These are phyloP conservation scores for Nycteola revayana DNA, from an alignment of 2,888 invertebrate genomes.

Conservation along the genomic window DNA sequence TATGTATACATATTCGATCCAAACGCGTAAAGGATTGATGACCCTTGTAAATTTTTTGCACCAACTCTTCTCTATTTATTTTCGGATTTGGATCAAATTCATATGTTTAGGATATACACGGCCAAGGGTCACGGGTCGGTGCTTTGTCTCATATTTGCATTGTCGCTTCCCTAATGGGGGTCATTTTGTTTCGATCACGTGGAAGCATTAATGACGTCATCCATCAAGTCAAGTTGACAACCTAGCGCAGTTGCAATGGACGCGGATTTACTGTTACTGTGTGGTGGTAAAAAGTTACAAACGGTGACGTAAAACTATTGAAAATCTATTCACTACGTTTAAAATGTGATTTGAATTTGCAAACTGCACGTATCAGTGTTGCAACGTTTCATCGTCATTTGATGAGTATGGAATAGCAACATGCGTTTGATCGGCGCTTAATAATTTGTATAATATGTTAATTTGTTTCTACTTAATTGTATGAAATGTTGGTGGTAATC, in stretches of 20 bases:
- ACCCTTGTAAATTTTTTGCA: constrained; percentile 50
- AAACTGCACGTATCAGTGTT: too few species aligned
- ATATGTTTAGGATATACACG: constrained; percentile 22
- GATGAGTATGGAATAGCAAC: too few species aligned
- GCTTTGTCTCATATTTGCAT: constrained; percentile 33
- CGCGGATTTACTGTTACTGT: constrained; percentile 38
- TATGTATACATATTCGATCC: constrained; percentile 67
- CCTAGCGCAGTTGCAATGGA: constrained; percentile 56
- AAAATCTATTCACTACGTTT: too few species aligned
- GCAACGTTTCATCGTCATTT: too few species aligned
- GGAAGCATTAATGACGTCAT: constrained; percentile 65
- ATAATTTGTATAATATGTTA: too few species aligned
- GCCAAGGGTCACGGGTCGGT: constrained; percentile 6
- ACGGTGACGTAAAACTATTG: too few species aligned
- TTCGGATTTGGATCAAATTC: constrained; percentile 31
- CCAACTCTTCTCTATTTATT: constrained; percentile 54
- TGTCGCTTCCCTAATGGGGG: constrained; percentile 44
- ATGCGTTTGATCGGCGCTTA: too few species aligned
- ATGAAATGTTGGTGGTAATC: constrained; percentile 11
- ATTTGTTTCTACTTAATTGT: constrained; percentile 11
- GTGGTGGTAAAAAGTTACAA: constrained; percentile 19
- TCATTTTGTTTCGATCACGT: constrained; percentile 57
- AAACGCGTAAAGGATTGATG: constrained; percentile 66
- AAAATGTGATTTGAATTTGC: too few species aligned
- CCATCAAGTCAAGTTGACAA: constrained; percentile 66